phyloP scores from a whole-genome alignment of 2,797 vertebrate species.

The Myripristis murdjan region DNA sequence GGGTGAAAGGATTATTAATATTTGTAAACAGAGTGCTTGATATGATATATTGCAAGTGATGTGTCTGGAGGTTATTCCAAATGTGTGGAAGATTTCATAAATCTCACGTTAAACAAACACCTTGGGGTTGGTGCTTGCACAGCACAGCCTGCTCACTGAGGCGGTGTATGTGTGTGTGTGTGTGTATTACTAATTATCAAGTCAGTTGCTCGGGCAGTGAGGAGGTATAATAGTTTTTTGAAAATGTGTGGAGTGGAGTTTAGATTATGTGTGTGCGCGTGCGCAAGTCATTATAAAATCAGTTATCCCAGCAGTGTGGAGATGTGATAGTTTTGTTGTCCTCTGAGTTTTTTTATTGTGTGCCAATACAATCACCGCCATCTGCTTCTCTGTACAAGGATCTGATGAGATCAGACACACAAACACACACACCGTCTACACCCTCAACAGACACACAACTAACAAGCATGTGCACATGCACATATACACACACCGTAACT shows the following conservation, averaged over 20 bases:
- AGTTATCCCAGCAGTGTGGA: constrained; percentile 55
- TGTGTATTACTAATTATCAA: constrained; percentile 37
- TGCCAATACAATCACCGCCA: constrained; percentile 74
- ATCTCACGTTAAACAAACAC: constrained; percentile 4
- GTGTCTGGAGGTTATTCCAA: neutral
- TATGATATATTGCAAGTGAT: neutral
- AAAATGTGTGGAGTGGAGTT: constrained; percentile 26
- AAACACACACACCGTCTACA: constrained; percentile 16
- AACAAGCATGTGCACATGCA: constrained; percentile 16
- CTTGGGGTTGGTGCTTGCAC: neutral
- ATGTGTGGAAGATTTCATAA: constrained; percentile 10
- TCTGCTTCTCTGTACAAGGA: constrained; percentile 70
- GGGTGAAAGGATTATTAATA: too few species aligned
- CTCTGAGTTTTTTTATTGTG: constrained; percentile 44
- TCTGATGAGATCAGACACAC: constrained; percentile 58
- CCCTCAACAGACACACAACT: constrained; percentile 30
- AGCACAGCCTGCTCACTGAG: constrained; percentile 11
- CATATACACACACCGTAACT: constrained; percentile 27
- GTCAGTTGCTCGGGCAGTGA: constrained; percentile 33
- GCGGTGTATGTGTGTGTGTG: neutral
- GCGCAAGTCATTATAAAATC: constrained; percentile 43
- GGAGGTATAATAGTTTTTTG: constrained; percentile 40
- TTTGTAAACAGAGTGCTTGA: too few species aligned
- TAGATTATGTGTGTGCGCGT: constrained; percentile 14
- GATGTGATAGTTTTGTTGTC: constrained; percentile 58